Percentiles rank a stretch among this genome's conserved stretches.
phyloP scores from a whole-genome alignment of 2,113 vertebrate species.

The Perca schrenkii region DNA sequence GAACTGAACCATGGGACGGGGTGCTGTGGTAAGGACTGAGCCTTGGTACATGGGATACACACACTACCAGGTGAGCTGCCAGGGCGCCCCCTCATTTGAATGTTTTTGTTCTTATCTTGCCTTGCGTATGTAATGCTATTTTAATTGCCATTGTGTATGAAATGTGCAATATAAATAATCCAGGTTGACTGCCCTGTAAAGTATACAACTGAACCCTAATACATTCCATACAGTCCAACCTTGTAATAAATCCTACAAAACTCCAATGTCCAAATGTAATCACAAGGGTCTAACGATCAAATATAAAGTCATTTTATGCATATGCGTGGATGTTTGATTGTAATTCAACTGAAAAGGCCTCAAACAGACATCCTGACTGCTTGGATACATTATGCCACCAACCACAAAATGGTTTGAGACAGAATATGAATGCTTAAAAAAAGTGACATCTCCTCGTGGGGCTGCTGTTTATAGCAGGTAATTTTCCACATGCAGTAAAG shows the following conservation, averaged over 20 bases:
- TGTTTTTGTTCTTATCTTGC: neutral
- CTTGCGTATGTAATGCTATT: neutral
- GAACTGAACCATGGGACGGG: too few relatives aligned
- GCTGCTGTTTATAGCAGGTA: slow-evolving; percentile 7
- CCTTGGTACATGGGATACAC: too few relatives aligned
- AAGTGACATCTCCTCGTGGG: neutral
- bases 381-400: neutral
- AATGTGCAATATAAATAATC: neutral
- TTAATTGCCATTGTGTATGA: neutral
- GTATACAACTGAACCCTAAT: neutral
- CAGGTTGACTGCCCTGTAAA: neutral
- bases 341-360: neutral
- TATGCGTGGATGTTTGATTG: neutral
- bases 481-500: slow-evolving; percentile 34
- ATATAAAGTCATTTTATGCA: neutral
- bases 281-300: neutral
- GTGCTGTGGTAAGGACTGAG: too few relatives aligned
- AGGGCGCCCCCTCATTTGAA: neutral
- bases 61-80: too few relatives aligned
- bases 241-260: neutral
- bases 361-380: neutral
- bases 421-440: neutral
- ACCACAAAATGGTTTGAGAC: neutral
- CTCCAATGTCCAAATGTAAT: slow-evolving; percentile 4
- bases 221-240: neutral